These are phyloP conservation scores for Brachionus plicatilis DNA, from an alignment of 1,140 invertebrate genomes.

Conservation along the genomic window DNA sequence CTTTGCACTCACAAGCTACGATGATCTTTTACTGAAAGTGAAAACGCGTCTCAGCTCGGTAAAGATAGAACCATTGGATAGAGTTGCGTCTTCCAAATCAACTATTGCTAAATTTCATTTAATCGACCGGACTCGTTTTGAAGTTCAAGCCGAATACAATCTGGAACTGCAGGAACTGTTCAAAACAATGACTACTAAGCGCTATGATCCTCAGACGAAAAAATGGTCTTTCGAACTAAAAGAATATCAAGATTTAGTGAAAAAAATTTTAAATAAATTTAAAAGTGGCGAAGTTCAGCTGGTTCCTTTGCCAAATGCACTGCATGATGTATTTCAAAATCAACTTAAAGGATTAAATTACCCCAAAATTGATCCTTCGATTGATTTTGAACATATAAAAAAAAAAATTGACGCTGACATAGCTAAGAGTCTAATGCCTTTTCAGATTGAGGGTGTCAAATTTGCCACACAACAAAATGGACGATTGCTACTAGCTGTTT, in stretches of 20 bases:
- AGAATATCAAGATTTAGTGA: conserved; percentile 19
- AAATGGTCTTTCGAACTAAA: conserved; percentile 21
- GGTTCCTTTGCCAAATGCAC: background rate
- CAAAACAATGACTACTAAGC: background rate
- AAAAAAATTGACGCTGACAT: background rate
- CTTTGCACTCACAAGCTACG: background rate
- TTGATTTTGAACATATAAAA: conserved; percentile 17
- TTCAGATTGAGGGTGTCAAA: conserved; percentile 16
- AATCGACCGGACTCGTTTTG: conserved; percentile 19
- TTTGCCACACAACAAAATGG: conserved; percentile 46
- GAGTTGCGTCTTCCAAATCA: background rate
- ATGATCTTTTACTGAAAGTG: conserved; percentile 11
- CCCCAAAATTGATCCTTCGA: background rate
- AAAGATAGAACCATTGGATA: conserved; percentile 1
- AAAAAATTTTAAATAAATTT: conserved; percentile 6
- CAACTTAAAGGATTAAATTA: background rate
- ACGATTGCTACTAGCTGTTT: conserved; percentile 65
- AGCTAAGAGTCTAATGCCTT: conserved; percentile 25
- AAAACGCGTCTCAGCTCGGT: background rate
- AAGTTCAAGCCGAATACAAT: conserved; percentile 34
- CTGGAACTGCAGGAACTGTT: conserved; percentile 27
- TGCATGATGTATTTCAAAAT: background rate
- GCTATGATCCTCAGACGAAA: conserved; percentile 23
- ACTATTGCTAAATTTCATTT: background rate
- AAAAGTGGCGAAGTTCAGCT: background rate